phyloP scores from a whole-genome alignment of 2,888 invertebrate genomes.

The Caenorhabditis angaria region DNA sequence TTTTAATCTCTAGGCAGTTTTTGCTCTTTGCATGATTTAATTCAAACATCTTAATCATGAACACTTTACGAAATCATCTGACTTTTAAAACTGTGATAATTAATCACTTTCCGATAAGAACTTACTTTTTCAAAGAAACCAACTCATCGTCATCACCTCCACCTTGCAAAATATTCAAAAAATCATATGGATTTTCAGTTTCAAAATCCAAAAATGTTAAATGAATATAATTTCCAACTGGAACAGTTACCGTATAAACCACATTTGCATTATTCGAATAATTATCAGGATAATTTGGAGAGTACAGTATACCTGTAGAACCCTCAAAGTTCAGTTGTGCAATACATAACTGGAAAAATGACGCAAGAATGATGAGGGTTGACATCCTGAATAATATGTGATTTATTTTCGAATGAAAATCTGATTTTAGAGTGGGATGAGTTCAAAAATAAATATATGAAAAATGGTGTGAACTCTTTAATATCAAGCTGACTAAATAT shows the following conservation, averaged over 20 bases:
- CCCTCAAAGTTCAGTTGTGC: neutral
- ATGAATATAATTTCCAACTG: slow-evolving; percentile 37
- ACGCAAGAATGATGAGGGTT: neutral
- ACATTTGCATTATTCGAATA: slow-evolving; percentile 39
- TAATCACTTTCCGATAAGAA: neutral
- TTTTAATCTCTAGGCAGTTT: neutral
- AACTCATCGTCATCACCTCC: slow-evolving; percentile 8
- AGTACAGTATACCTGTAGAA: slow-evolving; percentile 33
- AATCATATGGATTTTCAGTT: slow-evolving; percentile 46
- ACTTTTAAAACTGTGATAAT: neutral
- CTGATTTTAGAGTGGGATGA: neutral
- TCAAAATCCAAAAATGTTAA: slow-evolving; percentile 47
- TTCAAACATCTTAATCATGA: too few species aligned
- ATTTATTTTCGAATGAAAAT: too few species aligned
- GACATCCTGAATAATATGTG: neutral
- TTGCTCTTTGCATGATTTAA: too few species aligned
- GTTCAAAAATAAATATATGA: neutral
- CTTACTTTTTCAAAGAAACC: slow-evolving; percentile 14
- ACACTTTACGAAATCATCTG: too few species aligned
- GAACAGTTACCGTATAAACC: slow-evolving; percentile 37
- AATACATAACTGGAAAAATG: neutral
- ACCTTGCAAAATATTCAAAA: slow-evolving; percentile 25
- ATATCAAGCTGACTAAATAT: neutral
- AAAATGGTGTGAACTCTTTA: neutral
- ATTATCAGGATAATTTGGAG: slow-evolving; percentile 47